Conservation (phyloP, 2,888 invertebrate genomes). For the Chrysolina americana region DNA sequence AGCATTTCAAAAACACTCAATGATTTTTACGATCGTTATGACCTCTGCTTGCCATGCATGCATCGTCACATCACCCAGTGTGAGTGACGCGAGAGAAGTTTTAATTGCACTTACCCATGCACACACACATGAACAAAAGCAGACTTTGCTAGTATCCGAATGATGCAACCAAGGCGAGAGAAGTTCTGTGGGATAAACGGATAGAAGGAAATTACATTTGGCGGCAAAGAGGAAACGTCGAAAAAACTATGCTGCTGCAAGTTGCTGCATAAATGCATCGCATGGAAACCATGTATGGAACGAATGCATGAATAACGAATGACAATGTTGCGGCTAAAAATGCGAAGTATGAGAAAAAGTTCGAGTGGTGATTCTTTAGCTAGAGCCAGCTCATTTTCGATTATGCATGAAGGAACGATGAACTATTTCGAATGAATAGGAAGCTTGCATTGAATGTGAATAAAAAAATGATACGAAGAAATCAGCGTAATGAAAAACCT, state of each 20-base stretch:
- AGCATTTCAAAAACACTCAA: no score
- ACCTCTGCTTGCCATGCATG: no score
- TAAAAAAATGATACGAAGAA: no score
- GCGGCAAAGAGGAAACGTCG: slow-evolving; percentile 4
- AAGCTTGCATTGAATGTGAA: not conserved
- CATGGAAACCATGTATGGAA: not conserved
- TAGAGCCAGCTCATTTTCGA: no score
- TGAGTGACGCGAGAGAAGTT: not conserved
- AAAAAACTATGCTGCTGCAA: not conserved
- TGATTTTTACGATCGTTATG: no score
- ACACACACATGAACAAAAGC: not conserved
- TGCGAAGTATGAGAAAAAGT: not conserved
- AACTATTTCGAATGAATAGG: not conserved
- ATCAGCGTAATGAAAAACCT: no score
- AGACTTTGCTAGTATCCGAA: not conserved
- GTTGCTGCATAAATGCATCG: not conserved
- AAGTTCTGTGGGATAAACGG: slow-evolving; percentile 5
- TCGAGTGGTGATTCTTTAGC: not conserved
- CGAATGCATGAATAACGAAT: not conserved
- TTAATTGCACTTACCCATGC: not conserved
- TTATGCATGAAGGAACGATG: no score
- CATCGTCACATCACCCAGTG: no score
- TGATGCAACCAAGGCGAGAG: not conserved
- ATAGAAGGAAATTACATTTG: slow-evolving; percentile 1
- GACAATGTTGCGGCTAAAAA: not conserved